A percentile compares a stretch with the other conserved stretches of the same genome.
Evolutionary conservation across 2,113 vertebrate genomes (phyloP).

Genomic region (Hyperopisus bebe): DNA sequence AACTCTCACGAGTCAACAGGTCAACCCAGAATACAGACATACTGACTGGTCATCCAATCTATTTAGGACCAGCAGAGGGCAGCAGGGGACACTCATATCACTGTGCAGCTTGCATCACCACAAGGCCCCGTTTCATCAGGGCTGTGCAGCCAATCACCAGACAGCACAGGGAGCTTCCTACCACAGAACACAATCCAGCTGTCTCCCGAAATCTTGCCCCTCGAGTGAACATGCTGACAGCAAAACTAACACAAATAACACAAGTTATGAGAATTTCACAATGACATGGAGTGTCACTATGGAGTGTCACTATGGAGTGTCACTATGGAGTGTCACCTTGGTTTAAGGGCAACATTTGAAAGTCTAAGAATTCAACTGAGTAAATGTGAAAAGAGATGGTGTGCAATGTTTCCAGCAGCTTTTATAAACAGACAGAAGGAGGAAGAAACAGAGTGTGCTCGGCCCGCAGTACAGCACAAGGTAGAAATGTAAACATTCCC

Average conservation of each 20-base stretch:
- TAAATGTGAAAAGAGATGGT: background rate
- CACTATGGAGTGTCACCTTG: background rate
- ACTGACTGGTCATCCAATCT: background rate
- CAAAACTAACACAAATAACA: background rate
- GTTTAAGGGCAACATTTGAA: background rate
- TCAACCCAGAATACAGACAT: background rate
- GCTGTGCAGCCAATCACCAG: background rate
- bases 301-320: background rate
- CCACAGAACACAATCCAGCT: background rate
- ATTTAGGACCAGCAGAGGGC: background rate
- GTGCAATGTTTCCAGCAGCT: background rate
- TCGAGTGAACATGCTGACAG: background rate
- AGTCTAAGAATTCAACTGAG: background rate
- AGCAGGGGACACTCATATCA: background rate
- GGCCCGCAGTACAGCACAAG: background rate
- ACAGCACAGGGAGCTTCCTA: background rate
- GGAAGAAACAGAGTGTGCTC: background rate
- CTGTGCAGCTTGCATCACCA: background rate
- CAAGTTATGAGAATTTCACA: background rate
- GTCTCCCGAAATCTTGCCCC: background rate
- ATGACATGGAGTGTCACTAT: background rate
- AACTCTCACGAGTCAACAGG: background rate
- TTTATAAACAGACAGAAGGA: background rate
- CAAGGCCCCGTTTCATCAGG: background rate
- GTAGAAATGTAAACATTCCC: background rate